Percentiles rank a stretch among this genome's conserved stretches.
Conservation (phyloP, 2,888 invertebrate genomes). For the Clepsis dumicolana region DNA sequence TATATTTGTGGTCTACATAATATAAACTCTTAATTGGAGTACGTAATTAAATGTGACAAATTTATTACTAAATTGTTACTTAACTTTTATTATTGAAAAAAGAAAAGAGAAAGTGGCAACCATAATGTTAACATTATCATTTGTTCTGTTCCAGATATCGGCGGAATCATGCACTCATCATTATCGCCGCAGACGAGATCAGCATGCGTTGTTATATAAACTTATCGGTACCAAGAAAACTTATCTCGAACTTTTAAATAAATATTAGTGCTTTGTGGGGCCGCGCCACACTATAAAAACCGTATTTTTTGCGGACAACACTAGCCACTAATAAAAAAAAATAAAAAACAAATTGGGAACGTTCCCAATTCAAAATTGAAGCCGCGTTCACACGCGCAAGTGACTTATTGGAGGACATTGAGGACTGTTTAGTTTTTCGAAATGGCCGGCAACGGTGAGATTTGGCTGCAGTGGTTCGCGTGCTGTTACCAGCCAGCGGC, state of each 20-base stretch:
- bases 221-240: slow-evolving; percentile 50
- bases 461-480: slow-evolving; percentile 97
- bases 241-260: slow-evolving; percentile 50
- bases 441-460: slow-evolving; percentile 92
- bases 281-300: slow-evolving; percentile 52
- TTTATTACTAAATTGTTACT: neutral
- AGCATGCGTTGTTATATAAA: slow-evolving; percentile 47
- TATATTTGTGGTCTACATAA: too few species aligned
- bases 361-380: slow-evolving; percentile 40
- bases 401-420: slow-evolving; percentile 53
- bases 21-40: too few species aligned
- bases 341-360: slow-evolving; percentile 43
- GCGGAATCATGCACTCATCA: slow-evolving; percentile 72
- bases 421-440: slow-evolving; percentile 61
- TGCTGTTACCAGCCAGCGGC: slow-evolving; percentile 95
- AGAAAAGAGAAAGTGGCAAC: slow-evolving; percentile 49
- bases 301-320: slow-evolving; percentile 38
- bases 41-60: neutral
- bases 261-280: slow-evolving; percentile 54
- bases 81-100: too few species aligned
- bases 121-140: slow-evolving; percentile 52
- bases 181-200: slow-evolving; percentile 70
- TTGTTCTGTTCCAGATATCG: slow-evolving; percentile 74
- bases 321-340: slow-evolving; percentile 11
- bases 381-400: slow-evolving; percentile 53